These are phyloP conservation scores for Halesus radiatus DNA, from an alignment of 1,140 invertebrate species.

Conservation along the genomic window DNA sequence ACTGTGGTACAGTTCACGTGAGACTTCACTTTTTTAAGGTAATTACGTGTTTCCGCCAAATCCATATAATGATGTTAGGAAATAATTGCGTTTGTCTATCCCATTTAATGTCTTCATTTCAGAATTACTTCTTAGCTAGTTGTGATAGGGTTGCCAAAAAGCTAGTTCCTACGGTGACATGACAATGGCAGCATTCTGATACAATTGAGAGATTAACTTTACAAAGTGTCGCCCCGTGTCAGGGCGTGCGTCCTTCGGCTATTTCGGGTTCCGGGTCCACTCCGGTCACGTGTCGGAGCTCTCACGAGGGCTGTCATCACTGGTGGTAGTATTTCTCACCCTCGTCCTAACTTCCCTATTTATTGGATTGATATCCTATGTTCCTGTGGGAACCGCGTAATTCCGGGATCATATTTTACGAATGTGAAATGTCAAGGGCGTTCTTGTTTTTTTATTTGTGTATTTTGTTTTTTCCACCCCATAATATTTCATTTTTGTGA, in stretches of 20 bases:
- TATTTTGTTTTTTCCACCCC: no score
- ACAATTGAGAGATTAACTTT: background rate
- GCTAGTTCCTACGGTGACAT: no score
- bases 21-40: no score
- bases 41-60: no score
- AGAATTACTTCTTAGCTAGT: no score
- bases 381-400: constrained; percentile 20
- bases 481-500: no score
- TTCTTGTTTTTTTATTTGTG: background rate
- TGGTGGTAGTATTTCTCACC: background rate
- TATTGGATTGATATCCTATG: constrained; percentile 4
- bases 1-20: no score
- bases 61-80: no score
- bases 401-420: background rate
- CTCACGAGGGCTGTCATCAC: background rate
- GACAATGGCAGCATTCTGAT: no score
- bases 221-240: background rate
- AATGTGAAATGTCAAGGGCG: background rate
- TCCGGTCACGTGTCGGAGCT: background rate
- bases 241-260: background rate
- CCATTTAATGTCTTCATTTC: no score
- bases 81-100: no score
- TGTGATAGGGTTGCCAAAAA: no score
- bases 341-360: background rate
- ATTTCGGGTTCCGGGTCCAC: background rate